These are phyloP conservation scores for Sceloporus undulatus DNA, from an alignment of 2,113 vertebrate genomes.

Conservation along the genomic window DNA sequence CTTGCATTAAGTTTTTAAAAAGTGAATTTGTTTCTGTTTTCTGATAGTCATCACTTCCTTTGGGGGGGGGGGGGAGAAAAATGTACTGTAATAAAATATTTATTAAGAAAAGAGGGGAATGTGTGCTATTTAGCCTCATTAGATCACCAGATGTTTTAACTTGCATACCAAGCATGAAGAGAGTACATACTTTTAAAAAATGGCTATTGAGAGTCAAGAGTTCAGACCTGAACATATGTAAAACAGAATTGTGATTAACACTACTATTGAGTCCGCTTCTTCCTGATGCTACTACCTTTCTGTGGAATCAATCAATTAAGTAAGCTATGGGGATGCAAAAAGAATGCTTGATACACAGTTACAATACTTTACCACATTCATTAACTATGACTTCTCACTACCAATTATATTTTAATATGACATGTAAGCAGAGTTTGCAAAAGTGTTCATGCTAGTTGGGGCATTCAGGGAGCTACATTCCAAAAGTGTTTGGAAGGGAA, in stretches of 20 bases:
- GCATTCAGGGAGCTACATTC: too few relatives aligned
- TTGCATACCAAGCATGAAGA: not conserved
- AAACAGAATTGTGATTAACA: not conserved
- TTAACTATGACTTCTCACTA: not conserved
- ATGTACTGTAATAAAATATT: slow-evolving; percentile 32
- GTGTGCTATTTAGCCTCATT: not conserved
- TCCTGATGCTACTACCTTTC: not conserved
- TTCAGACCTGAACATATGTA: not conserved
- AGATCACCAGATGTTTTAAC: not conserved
- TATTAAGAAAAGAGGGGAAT: not conserved
- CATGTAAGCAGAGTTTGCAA: not conserved
- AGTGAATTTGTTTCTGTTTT: not conserved
- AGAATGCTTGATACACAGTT: not conserved
- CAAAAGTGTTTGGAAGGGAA: not conserved
- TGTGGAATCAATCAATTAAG: not conserved
- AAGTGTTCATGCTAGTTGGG: too few relatives aligned
- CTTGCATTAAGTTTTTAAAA: too few relatives aligned
- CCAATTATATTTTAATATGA: not conserved
- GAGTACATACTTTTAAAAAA: not conserved
- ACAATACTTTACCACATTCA: not conserved
- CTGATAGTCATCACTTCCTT: slow-evolving; percentile 7
- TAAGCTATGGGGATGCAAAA: not conserved
- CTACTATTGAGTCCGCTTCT: not conserved
- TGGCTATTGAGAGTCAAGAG: not conserved
- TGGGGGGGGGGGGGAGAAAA: not conserved